These are phyloP conservation scores for Drosophila rubida DNA, from an alignment of 2,888 invertebrate species.

Conservation along the genomic window DNA sequence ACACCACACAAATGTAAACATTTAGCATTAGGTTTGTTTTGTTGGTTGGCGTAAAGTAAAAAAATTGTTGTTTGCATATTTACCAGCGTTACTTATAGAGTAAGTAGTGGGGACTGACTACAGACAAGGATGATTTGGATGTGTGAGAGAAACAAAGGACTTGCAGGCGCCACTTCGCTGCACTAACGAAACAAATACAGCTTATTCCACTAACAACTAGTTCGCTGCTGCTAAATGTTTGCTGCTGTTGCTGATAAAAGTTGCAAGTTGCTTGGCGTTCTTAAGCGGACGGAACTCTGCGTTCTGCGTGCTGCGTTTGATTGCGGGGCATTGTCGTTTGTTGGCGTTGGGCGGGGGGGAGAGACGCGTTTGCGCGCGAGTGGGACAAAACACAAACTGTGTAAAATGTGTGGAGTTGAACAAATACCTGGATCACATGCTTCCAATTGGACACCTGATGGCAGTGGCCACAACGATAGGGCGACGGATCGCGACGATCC, in stretches of 20 bases:
- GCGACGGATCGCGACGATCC: conserved; percentile 86
- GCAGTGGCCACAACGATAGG: conserved; percentile 92
- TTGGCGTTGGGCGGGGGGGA: background rate
- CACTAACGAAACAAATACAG: background rate
- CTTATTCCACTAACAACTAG: no score
- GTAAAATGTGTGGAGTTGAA: conserved; percentile 70
- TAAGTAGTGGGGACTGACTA: conserved; percentile 68
- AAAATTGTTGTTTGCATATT: conserved; percentile 62
- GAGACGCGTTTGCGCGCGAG: conserved; percentile 31
- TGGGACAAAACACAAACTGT: conserved; percentile 67
- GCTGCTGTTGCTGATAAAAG: no score
- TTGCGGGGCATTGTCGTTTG: background rate
- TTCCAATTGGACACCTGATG: conserved; percentile 93
- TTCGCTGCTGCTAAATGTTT: no score
- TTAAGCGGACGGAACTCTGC: conserved; percentile 10
- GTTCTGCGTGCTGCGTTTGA: no score
- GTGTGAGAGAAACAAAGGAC: conserved; percentile 20
- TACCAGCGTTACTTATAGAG: conserved; percentile 75
- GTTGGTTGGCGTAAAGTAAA: conserved; percentile 15
- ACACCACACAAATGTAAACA: conserved; percentile 68
- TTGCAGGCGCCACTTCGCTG: conserved; percentile 15
- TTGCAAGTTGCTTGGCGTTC: no score
- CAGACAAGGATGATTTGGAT: conserved; percentile 45
- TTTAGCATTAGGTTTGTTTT: conserved; percentile 24
- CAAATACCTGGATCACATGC: conserved; percentile 92